Evolutionary conservation across 1,140 invertebrate species (phyloP), one percentile per base, ranked within the genome.

Genomic region (Theocolax elegans): DNA sequence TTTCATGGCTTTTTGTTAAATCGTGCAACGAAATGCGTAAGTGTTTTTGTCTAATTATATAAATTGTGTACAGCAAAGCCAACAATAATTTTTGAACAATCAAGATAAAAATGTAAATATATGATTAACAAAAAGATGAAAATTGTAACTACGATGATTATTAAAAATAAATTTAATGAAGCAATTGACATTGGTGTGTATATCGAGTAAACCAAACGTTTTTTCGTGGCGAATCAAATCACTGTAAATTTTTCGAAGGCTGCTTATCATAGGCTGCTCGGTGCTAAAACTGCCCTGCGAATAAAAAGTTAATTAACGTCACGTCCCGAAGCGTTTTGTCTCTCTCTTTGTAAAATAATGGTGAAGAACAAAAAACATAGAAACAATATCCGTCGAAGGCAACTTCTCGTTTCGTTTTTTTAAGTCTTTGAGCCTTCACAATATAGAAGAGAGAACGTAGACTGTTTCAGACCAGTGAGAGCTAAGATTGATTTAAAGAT

Each of bases 371-470:
- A 23, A 29, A 29, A 25, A 21, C n/a, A n/a, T n/a, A n/a, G 29
- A 29, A 42, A 29, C 0, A 3, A 38, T 49, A 4, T 49, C 49
- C 29, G n/a, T 53, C 23, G 17, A 62, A 51, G 12, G 17, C 17
- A 53, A 3, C 12, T 63, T n/a, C 29, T 53, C 21, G n/a, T 25
- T 31, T 62, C 44, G 31, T 35, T 48, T 40, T 49, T 38, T 35
- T 25, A 40, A 67, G 48, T 53, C 9, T 27, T 65, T 49, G 4
- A 42, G 44, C 21, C 38, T 65, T 65, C 48, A 35, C 21, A 54
- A 73, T 79, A n/a, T n/a, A 79, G 76, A 81, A 73, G 77, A 84
- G 83, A 84, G 82, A 84, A 81, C 72, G 77, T 80, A 83, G 82
- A 85, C 81, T 83, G 81, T 79, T 71, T 76, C 80, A 79, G 73